Conservation (phyloP, 2,113 vertebrate genomes). For the Romanogobio albipinnatus region DNA sequence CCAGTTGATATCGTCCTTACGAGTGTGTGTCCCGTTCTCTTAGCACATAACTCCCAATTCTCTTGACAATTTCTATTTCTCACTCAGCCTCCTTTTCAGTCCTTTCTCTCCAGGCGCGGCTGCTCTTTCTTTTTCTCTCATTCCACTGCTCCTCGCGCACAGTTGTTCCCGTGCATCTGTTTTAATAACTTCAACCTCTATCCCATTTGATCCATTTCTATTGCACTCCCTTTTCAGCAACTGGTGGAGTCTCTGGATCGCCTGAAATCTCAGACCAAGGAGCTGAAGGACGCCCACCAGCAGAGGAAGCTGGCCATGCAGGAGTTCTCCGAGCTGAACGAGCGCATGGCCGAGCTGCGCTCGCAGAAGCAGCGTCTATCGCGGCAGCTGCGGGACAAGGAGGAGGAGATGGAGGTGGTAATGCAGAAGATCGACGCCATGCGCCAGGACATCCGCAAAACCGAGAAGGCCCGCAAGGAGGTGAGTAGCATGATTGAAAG, state of each 20-base stretch:
- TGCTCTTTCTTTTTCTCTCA: constrained; percentile 35
- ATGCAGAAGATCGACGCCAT: constrained; percentile 87
- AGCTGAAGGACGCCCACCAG: constrained; percentile 91
- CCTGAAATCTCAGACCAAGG: constrained; percentile 87
- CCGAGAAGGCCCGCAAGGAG: constrained; percentile 91
- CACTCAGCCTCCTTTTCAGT: constrained; percentile 52
- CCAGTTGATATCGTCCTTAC: constrained; percentile 24
- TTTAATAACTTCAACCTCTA: background rate
- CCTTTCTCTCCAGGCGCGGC: constrained; percentile 29
- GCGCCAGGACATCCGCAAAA: constrained; percentile 88
- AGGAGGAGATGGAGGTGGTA: constrained; percentile 88
- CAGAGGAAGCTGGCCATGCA: constrained; percentile 91
- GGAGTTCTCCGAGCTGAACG: constrained; percentile 90
- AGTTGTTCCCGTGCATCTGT: background rate
- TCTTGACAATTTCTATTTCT: constrained; percentile 57
- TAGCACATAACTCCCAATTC: constrained; percentile 48
- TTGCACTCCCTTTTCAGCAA: constrained; percentile 78
- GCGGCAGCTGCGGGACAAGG: constrained; percentile 92
- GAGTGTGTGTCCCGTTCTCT: constrained; percentile 40
- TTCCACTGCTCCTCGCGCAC: background rate
- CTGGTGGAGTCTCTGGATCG: constrained; percentile 87
- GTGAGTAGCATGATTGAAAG: constrained; percentile 65
- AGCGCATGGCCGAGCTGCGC: constrained; percentile 87
- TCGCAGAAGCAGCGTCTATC: constrained; percentile 90
- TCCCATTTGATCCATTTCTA: background rate